Evolutionary conservation across 2,113 vertebrate genomes (phyloP).

Genomic region (Trichechus manatus): DNA sequence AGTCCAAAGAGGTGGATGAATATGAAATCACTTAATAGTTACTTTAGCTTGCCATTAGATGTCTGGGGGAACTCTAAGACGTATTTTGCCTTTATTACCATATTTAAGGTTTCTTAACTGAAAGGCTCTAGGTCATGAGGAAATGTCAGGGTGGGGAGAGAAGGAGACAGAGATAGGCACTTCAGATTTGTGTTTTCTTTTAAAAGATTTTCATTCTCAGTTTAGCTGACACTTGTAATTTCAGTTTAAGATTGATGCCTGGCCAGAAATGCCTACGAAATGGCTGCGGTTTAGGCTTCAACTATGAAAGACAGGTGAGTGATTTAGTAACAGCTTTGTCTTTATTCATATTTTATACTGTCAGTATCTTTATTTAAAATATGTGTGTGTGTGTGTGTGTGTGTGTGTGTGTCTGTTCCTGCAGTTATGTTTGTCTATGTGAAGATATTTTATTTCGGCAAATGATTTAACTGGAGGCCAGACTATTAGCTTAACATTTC

Average conservation of each 20-base stretch:
- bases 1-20: slow-evolving; percentile 42
- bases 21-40: slow-evolving; percentile 33
- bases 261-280: slow-evolving; percentile 57
- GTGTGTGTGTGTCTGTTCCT: background rate
- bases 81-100: slow-evolving; percentile 34
- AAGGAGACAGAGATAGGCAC: slow-evolving; percentile 29
- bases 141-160: background rate
- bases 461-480: slow-evolving; percentile 20
- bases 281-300: slow-evolving; percentile 53
- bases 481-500: slow-evolving; percentile 4
- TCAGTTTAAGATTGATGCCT: slow-evolving; percentile 59
- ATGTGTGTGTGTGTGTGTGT: too few species aligned
- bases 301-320: slow-evolving; percentile 15
- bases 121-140: slow-evolving; percentile 35
- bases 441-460: slow-evolving; percentile 38
- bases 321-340: slow-evolving; percentile 26
- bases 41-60: slow-evolving; percentile 51
- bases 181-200: slow-evolving; percentile 59
- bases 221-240: slow-evolving; percentile 59
- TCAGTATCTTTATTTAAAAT: background rate
- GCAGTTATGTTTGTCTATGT: background rate
- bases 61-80: background rate
- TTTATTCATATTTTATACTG: slow-evolving; percentile 18
- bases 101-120: slow-evolving; percentile 35
- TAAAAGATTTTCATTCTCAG: slow-evolving; percentile 46